phyloP scores from a whole-genome alignment of 1,140 invertebrate genomes.

The Batillaria attramentaria region DNA sequence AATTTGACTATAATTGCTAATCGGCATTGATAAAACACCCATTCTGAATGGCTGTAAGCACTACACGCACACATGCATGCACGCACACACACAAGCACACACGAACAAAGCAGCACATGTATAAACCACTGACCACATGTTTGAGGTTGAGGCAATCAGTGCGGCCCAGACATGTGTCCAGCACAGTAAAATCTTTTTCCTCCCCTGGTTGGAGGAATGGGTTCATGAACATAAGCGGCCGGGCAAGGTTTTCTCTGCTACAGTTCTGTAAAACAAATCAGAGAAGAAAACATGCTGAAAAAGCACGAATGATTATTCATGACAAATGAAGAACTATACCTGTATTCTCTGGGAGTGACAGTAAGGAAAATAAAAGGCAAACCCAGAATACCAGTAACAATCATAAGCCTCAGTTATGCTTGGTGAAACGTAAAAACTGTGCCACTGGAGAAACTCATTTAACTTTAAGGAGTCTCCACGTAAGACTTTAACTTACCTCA shows the following conservation, averaged over 20 bases:
- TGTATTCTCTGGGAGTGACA: background rate
- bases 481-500: no score
- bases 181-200: conserved; percentile 51
- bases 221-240: conserved; percentile 55
- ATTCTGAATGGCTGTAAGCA: background rate
- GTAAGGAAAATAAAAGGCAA: background rate
- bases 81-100: background rate
- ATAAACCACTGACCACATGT: conserved; percentile 55
- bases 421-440: no score
- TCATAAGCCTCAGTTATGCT: no score
- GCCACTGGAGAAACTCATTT: background rate
- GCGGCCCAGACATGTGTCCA: conserved; percentile 59
- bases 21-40: no score
- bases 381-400: background rate
- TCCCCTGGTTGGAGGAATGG: conserved; percentile 50
- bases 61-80: background rate
- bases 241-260: conserved; percentile 49
- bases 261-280: conserved; percentile 53
- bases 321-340: background rate
- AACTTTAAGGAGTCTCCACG: background rate
- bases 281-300: background rate
- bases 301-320: no score
- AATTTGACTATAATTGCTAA: no score
- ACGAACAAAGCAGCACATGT: background rate
- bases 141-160: conserved; percentile 63